Conservation (phyloP, 1,140 invertebrate species). For the Drosophila subpulchrella region DNA sequence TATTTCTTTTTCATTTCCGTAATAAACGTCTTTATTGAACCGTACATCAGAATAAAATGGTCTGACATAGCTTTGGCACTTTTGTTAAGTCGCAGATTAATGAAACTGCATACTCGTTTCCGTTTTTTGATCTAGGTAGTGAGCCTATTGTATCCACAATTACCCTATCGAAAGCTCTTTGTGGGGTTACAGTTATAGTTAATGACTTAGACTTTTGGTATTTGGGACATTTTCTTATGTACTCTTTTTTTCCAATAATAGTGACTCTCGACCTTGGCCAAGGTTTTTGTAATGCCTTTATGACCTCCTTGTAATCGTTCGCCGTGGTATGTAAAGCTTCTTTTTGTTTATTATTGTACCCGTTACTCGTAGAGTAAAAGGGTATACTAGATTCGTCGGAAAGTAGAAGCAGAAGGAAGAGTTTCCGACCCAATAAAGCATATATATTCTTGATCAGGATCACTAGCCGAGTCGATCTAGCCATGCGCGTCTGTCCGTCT, state of each 20-base stretch:
- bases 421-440: too few relatives aligned
- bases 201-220: not conserved
- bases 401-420: too few relatives aligned
- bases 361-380: too few relatives aligned
- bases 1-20: not conserved
- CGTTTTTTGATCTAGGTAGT: conserved; percentile 26
- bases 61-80: conserved; percentile 50
- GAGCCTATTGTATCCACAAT: conserved; percentile 39
- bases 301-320: not conserved
- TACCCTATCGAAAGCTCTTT: conserved; percentile 28
- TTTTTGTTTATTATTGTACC: not conserved
- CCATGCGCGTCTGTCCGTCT: too few relatives aligned
- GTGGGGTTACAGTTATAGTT: not conserved
- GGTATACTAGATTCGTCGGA: too few relatives aligned
- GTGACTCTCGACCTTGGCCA: not conserved
- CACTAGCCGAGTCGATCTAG: too few relatives aligned
- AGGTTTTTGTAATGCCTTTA: not conserved
- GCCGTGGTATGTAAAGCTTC: not conserved
- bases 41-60: conserved; percentile 28
- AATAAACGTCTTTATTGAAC: conserved; percentile 40
- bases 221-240: not conserved
- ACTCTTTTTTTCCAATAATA: not conserved
- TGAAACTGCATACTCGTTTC: conserved; percentile 42
- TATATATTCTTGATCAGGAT: too few relatives aligned
- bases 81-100: too few relatives aligned